phyloP scores from a whole-genome alignment of 2,888 invertebrate genomes.

The Autographa gamma region DNA sequence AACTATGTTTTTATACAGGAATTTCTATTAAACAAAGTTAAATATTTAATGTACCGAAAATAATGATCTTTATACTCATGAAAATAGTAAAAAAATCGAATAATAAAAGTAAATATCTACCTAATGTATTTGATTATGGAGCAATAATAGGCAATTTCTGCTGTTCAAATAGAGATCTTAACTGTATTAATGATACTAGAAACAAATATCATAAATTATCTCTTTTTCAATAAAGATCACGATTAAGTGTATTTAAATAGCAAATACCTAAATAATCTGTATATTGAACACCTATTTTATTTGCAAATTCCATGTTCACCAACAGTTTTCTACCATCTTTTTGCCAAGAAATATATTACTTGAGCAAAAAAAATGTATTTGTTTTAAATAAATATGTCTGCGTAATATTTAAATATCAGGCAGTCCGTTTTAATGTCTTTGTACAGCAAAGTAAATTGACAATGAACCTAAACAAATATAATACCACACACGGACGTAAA shows the following conservation, averaged over 20 bases:
- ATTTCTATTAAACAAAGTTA: too few species aligned
- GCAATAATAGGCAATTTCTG: neutral
- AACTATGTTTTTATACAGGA: too few species aligned
- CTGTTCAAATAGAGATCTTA: neutral
- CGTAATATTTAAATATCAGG: neutral
- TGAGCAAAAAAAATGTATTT: too few species aligned
- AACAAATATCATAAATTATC: neutral
- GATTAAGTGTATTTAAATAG: neutral
- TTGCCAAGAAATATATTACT: neutral
- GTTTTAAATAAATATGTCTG: too few species aligned
- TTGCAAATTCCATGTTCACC: neutral
- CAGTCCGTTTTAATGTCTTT: neutral
- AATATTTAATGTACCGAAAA: too few species aligned
- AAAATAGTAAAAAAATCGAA: neutral
- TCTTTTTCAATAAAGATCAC: neutral
- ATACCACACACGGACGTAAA: neutral
- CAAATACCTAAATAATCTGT: too few species aligned
- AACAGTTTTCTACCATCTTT: neutral
- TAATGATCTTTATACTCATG: too few species aligned
- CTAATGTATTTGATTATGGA: neutral
- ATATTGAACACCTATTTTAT: neutral
- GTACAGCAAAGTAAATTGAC: constrained; percentile 1
- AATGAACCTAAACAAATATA: neutral
- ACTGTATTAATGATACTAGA: neutral
- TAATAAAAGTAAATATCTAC: too few species aligned